Conservation (phyloP, 2,797 vertebrate species). For the Lemur catta region DNA sequence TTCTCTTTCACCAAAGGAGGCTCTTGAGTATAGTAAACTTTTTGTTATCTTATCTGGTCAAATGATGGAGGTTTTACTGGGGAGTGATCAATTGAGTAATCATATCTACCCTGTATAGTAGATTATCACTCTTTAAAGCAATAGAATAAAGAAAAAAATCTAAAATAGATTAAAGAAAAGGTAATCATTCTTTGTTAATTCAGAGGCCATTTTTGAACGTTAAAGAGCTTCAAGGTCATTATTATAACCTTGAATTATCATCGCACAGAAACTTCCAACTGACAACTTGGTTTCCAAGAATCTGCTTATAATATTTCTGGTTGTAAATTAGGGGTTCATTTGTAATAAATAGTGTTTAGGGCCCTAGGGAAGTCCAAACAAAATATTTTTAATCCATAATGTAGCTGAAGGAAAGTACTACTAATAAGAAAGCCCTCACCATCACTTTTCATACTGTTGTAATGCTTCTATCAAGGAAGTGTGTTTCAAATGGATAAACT, state of each 20-base stretch:
- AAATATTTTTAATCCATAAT: neutral
- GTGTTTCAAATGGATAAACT: neutral
- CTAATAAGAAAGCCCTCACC: neutral
- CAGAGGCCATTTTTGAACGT: neutral
- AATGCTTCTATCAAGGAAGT: neutral
- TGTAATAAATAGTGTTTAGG: neutral
- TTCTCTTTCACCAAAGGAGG: slow-evolving; percentile 36
- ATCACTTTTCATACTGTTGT: neutral
- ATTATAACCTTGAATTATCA: neutral
- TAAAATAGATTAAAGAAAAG: slow-evolving; percentile 14
- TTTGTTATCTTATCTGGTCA: slow-evolving; percentile 37
- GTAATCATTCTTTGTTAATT: neutral
- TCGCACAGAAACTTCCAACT: neutral
- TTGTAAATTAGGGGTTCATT: neutral
- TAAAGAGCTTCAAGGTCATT: neutral
- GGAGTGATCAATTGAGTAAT: neutral
- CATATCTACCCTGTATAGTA: neutral
- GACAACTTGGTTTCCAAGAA: neutral
- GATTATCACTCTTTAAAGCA: slow-evolving; percentile 8
- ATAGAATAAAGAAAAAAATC: neutral
- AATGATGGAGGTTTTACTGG: neutral
- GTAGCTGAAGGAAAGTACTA: neutral
- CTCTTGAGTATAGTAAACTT: slow-evolving; percentile 20
- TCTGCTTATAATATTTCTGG: neutral
- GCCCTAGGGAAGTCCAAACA: neutral